Evolutionary conservation across 2,113 vertebrate species (phyloP).

Genomic region (Syngnathoides biaculeatus): DNA sequence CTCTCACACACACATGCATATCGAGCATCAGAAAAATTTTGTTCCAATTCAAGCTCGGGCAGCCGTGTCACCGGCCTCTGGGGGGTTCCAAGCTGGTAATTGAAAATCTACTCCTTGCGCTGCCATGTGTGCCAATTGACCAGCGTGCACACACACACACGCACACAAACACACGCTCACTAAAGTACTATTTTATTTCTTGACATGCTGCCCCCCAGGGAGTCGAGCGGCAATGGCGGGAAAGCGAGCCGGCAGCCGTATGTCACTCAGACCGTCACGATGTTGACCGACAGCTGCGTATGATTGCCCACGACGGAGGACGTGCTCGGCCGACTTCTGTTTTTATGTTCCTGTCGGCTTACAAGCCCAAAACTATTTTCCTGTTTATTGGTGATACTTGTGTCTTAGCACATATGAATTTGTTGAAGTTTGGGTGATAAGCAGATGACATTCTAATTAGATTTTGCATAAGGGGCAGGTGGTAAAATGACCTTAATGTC

Average conservation of each 20-base stretch:
- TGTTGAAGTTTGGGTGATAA: background rate
- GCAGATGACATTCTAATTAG: background rate
- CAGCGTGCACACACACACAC: conserved; percentile 10
- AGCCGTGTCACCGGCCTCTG: conserved; percentile 8
- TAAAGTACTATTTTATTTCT: conserved; percentile 46
- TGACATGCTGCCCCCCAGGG: conserved; percentile 42
- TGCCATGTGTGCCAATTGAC: background rate
- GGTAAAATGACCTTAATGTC: background rate
- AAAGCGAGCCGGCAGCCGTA: background rate
- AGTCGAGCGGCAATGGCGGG: background rate
- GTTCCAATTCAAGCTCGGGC: conserved; percentile 1
- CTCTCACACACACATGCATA: background rate
- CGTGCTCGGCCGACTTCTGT: background rate
- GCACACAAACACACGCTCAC: conserved; percentile 16
- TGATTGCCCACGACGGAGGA: background rate
- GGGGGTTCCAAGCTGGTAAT: conserved; percentile 50
- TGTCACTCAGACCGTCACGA: background rate
- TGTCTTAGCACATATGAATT: background rate
- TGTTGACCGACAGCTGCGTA: background rate
- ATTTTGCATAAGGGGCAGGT: background rate
- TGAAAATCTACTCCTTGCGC: conserved; percentile 59
- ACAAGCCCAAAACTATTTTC: background rate
- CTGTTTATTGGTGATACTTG: background rate
- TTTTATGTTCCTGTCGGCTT: background rate
- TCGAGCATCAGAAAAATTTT: too few relatives aligned